Evolutionary conservation across 92 coral and sea anemone genomes (phyloP).

Genomic region (Montipora capitata): DNA sequence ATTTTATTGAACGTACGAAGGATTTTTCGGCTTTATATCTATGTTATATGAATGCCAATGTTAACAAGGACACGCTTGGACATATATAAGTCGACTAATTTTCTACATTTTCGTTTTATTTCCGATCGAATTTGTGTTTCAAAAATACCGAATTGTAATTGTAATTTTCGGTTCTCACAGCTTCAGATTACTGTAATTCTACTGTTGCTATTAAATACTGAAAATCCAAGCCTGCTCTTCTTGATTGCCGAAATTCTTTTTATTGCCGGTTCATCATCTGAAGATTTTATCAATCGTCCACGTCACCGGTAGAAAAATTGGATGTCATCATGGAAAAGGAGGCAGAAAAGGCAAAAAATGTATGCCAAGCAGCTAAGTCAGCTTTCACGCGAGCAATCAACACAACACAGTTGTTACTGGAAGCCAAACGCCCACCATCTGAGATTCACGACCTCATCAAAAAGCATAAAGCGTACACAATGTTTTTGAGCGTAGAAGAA

Average conservation of each 20-base stretch:
- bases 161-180: background rate
- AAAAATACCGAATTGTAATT: constrained; percentile 14
- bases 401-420: background rate
- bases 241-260: background rate
- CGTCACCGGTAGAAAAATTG: background rate
- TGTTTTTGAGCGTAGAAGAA: constrained; percentile 17
- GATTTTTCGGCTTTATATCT: constrained; percentile 1
- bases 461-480: constrained; percentile 26
- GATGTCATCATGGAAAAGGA: constrained; percentile 7
- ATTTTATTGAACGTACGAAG: constrained; percentile 20
- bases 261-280: constrained; percentile 18
- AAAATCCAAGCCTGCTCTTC: constrained; percentile 16
- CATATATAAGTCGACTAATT: constrained; percentile 3
- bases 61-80: constrained; percentile 8
- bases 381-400: constrained; percentile 30
- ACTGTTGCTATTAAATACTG: constrained; percentile 4
- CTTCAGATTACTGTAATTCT: background rate
- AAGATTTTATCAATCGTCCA: background rate
- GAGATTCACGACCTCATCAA: constrained; percentile 27
- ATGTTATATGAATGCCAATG: background rate
- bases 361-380: constrained; percentile 20
- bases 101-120: background rate
- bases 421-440: constrained; percentile 41
- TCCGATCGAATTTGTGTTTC: background rate
- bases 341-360: constrained; percentile 39